Evolutionary conservation across 2,113 vertebrate genomes (phyloP).

Genomic region (Pseudonaja textilis): DNA sequence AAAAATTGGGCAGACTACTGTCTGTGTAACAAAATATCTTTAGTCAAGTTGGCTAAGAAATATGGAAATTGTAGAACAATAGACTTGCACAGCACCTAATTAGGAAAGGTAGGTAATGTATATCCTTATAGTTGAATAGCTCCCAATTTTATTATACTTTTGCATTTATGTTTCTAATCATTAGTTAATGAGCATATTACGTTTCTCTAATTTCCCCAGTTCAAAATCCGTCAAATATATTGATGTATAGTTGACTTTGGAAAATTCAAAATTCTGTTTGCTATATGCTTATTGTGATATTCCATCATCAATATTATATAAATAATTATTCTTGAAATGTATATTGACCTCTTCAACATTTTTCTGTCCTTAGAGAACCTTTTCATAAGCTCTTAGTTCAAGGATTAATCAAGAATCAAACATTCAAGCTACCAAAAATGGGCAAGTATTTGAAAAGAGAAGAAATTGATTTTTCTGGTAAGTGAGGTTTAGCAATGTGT

Average conservation of each 20-base stretch:
- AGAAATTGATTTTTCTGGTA: conserved; percentile 88
- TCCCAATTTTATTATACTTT: neutral
- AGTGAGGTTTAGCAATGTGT: conserved; percentile 35
- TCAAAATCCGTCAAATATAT: neutral
- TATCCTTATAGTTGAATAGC: neutral
- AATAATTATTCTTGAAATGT: conserved; percentile 21
- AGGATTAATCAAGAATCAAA: conserved; percentile 94
- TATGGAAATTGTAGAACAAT: neutral
- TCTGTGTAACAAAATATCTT: neutral
- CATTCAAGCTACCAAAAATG: conserved; percentile 78
- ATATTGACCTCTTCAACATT: conserved; percentile 26
- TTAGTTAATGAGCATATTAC: neutral
- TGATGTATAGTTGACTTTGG: neutral
- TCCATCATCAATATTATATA: conserved; percentile 22
- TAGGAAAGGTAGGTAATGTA: neutral
- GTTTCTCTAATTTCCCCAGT: neutral
- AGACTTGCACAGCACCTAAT: neutral
- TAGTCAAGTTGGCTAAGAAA: neutral
- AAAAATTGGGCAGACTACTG: neutral
- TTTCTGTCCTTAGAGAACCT: conserved; percentile 80
- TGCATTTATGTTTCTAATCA: neutral
- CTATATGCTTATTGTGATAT: conserved; percentile 37
- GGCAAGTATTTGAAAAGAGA: conserved; percentile 85
- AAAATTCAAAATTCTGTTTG: neutral
- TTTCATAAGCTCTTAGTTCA: conserved; percentile 92